Base-by-base conservation (phyloP, 1,140 invertebrate species). In the Drosophila novamexicana region DNA sequence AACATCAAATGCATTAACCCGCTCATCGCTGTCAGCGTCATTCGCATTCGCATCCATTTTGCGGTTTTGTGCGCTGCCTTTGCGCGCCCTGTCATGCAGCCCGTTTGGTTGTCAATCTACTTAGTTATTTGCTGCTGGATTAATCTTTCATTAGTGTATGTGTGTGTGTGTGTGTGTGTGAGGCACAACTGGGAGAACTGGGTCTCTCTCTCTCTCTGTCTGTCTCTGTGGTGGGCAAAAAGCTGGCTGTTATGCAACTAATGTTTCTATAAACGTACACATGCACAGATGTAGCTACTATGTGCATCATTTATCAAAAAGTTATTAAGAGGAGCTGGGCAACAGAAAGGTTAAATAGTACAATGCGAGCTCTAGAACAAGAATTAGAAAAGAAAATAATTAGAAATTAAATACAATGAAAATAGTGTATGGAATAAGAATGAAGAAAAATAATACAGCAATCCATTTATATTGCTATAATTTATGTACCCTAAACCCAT, bases 1-100 rank as follows among this genome's bases (percentile, higher is more conserved):
- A 75, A 65, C 79, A 81, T 69, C 75, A 79, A 81, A 86, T 86
- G 79, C 83, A 86, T 86, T 86, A 86, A 88, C 82, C 74, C 83
- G 68, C 82, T 88, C 82, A 81, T 88, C 75, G 81, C 81, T 84
- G 81, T 84, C 81, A 81, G 69, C 81, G 69, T 85, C 78, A 81
- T 58, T 77, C 81, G 69, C 75, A 68, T 78, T 75, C 77, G 52
- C 68, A 65, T 75, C 52, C 58, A 75, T 69, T 75, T 39, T 84
- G 82, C 59, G 82, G 77, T 86, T 84, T 74, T 58, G 37, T 57
- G 39, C 39, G 39, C 63, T 54, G 63, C 56, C 57, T 47, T 61
- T 61, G 58, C 44, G 42, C 44, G 22, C 22, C 22, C 32, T 73
- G 70, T 73, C 56, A 68, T n/a, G 64, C 18, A 18, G 40, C 39